Evolutionary conservation across 2,888 invertebrate species (phyloP), one percentile per base, ranked within the genome.

Genomic region (Chymomyza procnemis): DNA sequence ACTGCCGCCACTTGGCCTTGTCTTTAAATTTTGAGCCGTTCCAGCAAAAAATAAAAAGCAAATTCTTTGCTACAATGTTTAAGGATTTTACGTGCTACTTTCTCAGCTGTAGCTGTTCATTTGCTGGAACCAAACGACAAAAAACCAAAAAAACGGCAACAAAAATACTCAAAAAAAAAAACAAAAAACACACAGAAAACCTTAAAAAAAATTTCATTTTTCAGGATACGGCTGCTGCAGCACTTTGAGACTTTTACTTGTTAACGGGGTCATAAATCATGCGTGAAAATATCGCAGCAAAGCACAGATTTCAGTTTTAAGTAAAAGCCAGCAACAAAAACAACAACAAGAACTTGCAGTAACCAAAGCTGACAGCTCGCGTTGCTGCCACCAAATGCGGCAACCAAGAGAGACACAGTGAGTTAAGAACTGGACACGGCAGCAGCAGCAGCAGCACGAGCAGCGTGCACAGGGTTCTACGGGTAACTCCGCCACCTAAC

Each of bases 241-340:
- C 81, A 81, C 84, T 84, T 81, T 83, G 71, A 86, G 81, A 83
- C 84, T 82, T 84, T 84, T 86, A 81, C 81, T 82, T 86, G 81
- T 82, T 86, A 86, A 86, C 82, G 82, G 87, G 79, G 82, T 86
- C 82, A 82, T 82, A 82, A 82, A 82, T 82, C 82, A 82, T 82
- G 82, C 82, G 82, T 82, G 79, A 86, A 82, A 84, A 86, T 82
- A 82, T 82, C 85, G 87, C 34, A 79, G 84, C 85, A 82, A 77
- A 86, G 86, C 81, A 84, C 87, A 84, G 82, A 82, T 82, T 82
- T 86, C 66, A 79, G 46, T 59, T 59, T 59, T 59, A 59, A 59
- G 50, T 60, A 50, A 41, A 59, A 19, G 47, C 60, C 64, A 66
- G 54, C 71, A 81, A 68, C 67, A 79, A 76, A 72, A 84, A 74